Evolutionary conservation across 2,113 vertebrate genomes (phyloP), one percentile per base, ranked within the genome.

Genomic region (Centropus bengalensis): DNA sequence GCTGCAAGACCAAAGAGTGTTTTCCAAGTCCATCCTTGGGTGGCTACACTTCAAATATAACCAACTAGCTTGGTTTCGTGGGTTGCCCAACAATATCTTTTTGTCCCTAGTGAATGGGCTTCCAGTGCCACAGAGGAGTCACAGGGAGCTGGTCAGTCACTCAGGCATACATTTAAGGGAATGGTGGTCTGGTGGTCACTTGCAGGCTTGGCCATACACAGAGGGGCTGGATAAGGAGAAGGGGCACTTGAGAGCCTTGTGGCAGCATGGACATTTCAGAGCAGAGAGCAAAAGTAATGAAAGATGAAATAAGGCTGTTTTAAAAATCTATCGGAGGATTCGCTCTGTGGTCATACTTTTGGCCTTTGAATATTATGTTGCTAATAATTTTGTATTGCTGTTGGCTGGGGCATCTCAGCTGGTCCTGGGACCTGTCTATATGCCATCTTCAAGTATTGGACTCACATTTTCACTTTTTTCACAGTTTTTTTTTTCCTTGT

Each of bases 261-360:
- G 1, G 52, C n/a, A 88, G 56, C 17, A 26, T 3, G 4, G 32
- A 71, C 17, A 42, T 82, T 82, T 66, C 33, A 17, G 24, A 78
- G 51, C 8, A 33, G 24, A 76, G 55, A 82, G 28, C 11, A 71
- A 58, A 92, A 68, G 51, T 64, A 84, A 60, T 58, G 84, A 91
- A 64, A 87, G 58, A 82, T 82, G 40, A 94, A 91, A 86, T 84
- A 82, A 78, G 66, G 19, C 30, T 79, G 51, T 52, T 92, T 54
- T 22, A 89, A 87, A 92, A 86, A 60, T 32, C 1, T 45, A 47
- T 42, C 54, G 38, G 58, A 86, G 58, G 32, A 63, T 86, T 93
- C 66, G 71, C n/a, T 66, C 45, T 54, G 27, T 60, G 45, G 26
- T 79, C 24, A 20, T 82, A 26, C 20, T 76, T 81, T 44, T 32